Percentiles rank a stretch among this genome's conserved stretches.
These are phyloP conservation scores for Palythoa caribaeorum DNA, from an alignment of 92 coral and sea anemone genomes.

Conservation along the genomic window DNA sequence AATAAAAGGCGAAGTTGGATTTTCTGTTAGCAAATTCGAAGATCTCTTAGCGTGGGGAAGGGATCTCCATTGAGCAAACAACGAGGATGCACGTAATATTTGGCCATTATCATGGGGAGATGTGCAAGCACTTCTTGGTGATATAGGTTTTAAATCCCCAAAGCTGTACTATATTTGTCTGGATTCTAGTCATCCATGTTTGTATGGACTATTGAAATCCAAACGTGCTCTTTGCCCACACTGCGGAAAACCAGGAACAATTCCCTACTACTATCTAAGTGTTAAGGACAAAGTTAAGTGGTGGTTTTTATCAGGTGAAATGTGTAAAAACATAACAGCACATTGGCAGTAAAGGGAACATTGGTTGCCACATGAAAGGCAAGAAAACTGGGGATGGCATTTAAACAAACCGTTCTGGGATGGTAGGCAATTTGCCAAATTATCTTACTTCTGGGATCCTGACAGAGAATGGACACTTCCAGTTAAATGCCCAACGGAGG, in stretches of 20 bases:
- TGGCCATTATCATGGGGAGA: conserved; percentile 69
- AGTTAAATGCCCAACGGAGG: conserved; percentile 38
- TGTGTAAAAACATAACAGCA: conserved; percentile 58
- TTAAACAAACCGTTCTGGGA: conserved; percentile 61
- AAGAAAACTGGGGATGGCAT: conserved; percentile 52
- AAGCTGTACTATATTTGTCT: neutral
- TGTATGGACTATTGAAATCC: conserved; percentile 48
- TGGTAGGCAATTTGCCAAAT: conserved; percentile 48
- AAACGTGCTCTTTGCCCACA: conserved; percentile 30
- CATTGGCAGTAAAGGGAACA: conserved; percentile 52
- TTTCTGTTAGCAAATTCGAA: conserved; percentile 63
- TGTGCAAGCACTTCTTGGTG: neutral
- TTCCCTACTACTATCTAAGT: conserved; percentile 49
- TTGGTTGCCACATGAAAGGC: conserved; percentile 53
- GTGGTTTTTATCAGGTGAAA: conserved; percentile 47
- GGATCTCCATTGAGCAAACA: conserved; percentile 35
- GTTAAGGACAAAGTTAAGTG: conserved; percentile 32
- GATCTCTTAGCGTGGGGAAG: conserved; percentile 61
- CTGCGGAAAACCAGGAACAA: conserved; percentile 53
- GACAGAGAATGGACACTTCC: conserved; percentile 61
- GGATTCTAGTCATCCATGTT: conserved; percentile 35
- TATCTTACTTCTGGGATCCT: conserved; percentile 69
- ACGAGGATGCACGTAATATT: conserved; percentile 26
- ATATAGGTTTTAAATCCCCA: conserved; percentile 28
- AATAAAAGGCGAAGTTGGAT: conserved; percentile 63